Evolutionary conservation across 2,113 vertebrate genomes (phyloP), one percentile per base, ranked within the genome.

Genomic region (Acrocephalus kingi): DNA sequence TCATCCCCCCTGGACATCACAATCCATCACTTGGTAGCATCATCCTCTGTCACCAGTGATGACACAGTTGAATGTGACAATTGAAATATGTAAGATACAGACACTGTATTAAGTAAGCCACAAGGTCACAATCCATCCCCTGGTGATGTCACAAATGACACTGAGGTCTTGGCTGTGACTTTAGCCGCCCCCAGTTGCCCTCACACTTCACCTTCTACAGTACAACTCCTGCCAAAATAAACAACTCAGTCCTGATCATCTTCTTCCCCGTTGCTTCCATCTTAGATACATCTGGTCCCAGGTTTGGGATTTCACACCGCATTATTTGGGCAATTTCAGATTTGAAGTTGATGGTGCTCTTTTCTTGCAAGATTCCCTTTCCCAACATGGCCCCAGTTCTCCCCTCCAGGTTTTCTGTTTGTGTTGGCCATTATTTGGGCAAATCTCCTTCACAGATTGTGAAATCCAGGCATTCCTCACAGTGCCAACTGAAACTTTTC

Each of bases 311-410:
- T 58, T 58, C 24, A 15, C 13, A 16, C 18, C 37, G 15, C 15
- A 37, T 43, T 35, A 35, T 17, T 45, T 15, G 21, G 22, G 12
- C 45, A 66, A 45, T 37, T 22, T 45, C 22, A 52, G 28, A 33
- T 17, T 27, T 51, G 51, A 21, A 33, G 37, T 13, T 37, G 37
- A 30, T 33, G 21, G 5, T 33, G 7, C 17, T 66, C 11, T 31
- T 37, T 37, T 51, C 35, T 27, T 58, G 43, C 31, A 73, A 23
- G 22, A 13, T 21, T 37, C 12, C 15, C 8, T 49, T 73, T 63
- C 21, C 15, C 8, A 27, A 3, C 2, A 18, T 7, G 1, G 9
- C 8, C 8, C 13, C 18, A 12, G 13, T 31, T n/a, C 25, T 64
- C 7, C 24, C 16, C 17, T 27, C 22, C 59, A 51, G 35, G 15